Evolutionary conservation across 2,888 invertebrate genomes (phyloP).

Genomic region (Brassicogethes aeneus): DNA sequence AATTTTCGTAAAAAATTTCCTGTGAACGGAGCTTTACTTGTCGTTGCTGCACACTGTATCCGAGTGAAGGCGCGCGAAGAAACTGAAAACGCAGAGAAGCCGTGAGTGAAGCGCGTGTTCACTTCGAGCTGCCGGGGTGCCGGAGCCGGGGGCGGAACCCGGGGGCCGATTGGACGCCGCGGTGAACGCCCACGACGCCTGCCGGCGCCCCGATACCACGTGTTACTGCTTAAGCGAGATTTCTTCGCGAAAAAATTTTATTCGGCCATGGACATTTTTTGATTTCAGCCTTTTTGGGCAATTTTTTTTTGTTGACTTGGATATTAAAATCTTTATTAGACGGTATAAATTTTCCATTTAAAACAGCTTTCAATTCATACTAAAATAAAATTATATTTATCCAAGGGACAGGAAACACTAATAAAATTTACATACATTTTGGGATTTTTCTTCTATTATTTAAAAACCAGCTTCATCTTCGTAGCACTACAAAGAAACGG

Average conservation of each 20-base stretch:
- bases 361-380: too few species aligned
- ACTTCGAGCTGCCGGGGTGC: constrained; percentile 9
- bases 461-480: too few species aligned
- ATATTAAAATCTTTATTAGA: neutral
- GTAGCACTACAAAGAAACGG: too few species aligned
- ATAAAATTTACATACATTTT: too few species aligned
- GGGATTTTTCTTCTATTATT: too few species aligned
- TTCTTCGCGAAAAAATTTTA: neutral
- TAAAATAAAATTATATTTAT: too few species aligned
- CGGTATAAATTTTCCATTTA: too few species aligned
- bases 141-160: neutral
- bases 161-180: constrained; percentile 13
- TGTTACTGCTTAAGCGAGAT: too few species aligned
- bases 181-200: constrained; percentile 12
- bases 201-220: constrained; percentile 8
- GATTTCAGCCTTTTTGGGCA: too few species aligned
- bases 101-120: constrained; percentile 9
- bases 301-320: neutral
- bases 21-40: constrained; percentile 24
- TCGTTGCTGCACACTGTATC: constrained; percentile 24
- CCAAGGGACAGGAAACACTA: too few species aligned
- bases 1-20: too few species aligned
- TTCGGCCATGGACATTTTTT: too few species aligned
- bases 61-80: constrained; percentile 12
- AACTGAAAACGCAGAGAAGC: constrained; percentile 18